Base-by-base conservation (phyloP, 92 coral and sea anemone species). In the Parazoanthus atlanticus region DNA sequence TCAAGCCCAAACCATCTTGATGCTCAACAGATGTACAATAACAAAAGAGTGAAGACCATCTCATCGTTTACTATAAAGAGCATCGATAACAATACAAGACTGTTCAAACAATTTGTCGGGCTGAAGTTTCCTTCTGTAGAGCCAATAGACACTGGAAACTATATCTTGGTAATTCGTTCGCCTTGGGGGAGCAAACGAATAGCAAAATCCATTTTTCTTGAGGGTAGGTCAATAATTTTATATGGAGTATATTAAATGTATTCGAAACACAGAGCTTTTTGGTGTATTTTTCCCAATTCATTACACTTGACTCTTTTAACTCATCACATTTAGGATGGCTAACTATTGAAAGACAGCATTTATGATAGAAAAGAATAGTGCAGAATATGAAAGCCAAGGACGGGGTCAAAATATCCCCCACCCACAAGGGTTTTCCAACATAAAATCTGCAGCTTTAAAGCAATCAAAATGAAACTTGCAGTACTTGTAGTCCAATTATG, bases 1-100 rank as follows among this genome's bases (percentile, higher is more conserved):
- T 41, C 79, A 2, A 75, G 79, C 49, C 79, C 79, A 75, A 75
- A 75, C 49, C 79, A 75, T 11, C 79, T 47, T 36, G 79, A 75
- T 34, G 79, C 79, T 75, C 13, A 43, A 12, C 28, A 11, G 10
- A 36, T 17, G 79, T 75, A 75, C 79, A 19, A 11, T 75, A 75
- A 33, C 17, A 33, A 33, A 8, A 75, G 28, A 38, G 13, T 75
- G 49, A 75, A 75, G 79, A 75, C 26, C 49, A 75, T 75, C 79
- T 75, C 79, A 5, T 75, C 79, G 12, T 75, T 75, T 33, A 6
- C 49, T 23, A 75, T 75, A 15, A 19, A 33, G 49, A 21, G 15
- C 79, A 23, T 75, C 11, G 11, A 41, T 21, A 75, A 75, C 28
- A 25, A 19, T 21, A 19, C 49, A 75, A 38, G 10, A 75, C 79